Evolutionary conservation across 2,888 invertebrate genomes (phyloP).

Genomic region (Agrochola lota): DNA sequence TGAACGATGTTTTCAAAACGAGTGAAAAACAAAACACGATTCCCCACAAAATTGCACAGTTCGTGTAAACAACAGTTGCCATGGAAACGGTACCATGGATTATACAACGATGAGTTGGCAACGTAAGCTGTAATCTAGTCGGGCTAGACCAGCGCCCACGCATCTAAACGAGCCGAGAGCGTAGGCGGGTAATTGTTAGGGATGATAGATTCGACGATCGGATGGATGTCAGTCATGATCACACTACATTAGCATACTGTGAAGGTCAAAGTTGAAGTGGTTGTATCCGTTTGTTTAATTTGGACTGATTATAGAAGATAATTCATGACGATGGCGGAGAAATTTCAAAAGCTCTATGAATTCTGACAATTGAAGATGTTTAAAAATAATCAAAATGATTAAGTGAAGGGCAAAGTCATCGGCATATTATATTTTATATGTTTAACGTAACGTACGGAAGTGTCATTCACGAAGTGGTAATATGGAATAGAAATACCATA

Average conservation of each 20-base stretch:
- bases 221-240: constrained; percentile 61
- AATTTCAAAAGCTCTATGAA: background rate
- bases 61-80: constrained; percentile 38
- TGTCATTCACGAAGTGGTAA: background rate
- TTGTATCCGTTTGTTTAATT: constrained; percentile 8
- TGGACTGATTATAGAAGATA: background rate
- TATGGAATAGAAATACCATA: background rate
- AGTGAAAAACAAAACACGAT: constrained; percentile 21
- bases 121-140: constrained; percentile 55
- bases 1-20: background rate
- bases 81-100: constrained; percentile 51
- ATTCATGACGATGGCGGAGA: background rate
- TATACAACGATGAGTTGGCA: constrained; percentile 46
- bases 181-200: constrained; percentile 65
- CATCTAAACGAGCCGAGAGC: constrained; percentile 43
- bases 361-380: background rate
- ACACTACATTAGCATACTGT: constrained; percentile 34
- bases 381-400: constrained; percentile 16
- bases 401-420: background rate
- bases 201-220: constrained; percentile 53
- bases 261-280: constrained; percentile 46
- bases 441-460: too few relatives aligned
- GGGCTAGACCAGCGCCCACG: constrained; percentile 66
- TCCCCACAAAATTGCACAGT: constrained; percentile 17
- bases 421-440: background rate